Percentiles rank a stretch among this genome's conserved stretches.
phyloP scores from a whole-genome alignment of 2,888 invertebrate species.

The Oxystoma pomonae region DNA sequence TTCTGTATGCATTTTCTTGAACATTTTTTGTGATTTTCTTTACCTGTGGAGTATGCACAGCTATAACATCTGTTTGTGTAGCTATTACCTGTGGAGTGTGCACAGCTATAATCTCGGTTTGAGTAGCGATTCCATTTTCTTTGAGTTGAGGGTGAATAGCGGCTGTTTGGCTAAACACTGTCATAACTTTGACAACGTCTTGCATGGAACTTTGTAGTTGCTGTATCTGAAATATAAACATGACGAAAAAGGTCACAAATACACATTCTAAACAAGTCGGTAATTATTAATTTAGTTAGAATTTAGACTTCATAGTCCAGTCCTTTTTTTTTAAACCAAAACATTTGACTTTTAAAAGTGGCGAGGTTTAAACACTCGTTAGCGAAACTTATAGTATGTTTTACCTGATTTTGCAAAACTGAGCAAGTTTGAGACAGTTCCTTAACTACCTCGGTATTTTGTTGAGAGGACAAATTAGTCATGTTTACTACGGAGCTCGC shows the following conservation, averaged over 20 bases:
- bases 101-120: constrained; percentile 78
- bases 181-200: constrained; percentile 69
- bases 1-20: too few species aligned
- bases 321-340: too few species aligned
- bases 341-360: too few species aligned
- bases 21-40: too few species aligned
- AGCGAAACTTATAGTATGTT: too few species aligned
- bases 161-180: constrained; percentile 48
- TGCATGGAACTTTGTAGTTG: constrained; percentile 76
- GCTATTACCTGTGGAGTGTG: constrained; percentile 69
- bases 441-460: constrained; percentile 61
- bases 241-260: too few species aligned
- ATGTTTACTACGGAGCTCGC: constrained; percentile 27
- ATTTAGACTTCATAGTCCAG: too few species aligned
- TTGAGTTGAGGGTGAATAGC: constrained; percentile 30
- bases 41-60: constrained; percentile 73
- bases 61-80: constrained; percentile 79
- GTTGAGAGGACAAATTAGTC: constrained; percentile 38
- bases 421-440: constrained; percentile 74
- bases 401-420: constrained; percentile 68
- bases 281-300: too few species aligned
- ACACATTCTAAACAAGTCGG: too few species aligned
- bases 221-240: constrained; percentile 60
- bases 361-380: too few species aligned
- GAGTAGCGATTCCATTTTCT: constrained; percentile 60